Evolutionary conservation across 2,888 invertebrate genomes (phyloP), one percentile per base, ranked within the genome.

Genomic region (Apamea epomidion): DNA sequence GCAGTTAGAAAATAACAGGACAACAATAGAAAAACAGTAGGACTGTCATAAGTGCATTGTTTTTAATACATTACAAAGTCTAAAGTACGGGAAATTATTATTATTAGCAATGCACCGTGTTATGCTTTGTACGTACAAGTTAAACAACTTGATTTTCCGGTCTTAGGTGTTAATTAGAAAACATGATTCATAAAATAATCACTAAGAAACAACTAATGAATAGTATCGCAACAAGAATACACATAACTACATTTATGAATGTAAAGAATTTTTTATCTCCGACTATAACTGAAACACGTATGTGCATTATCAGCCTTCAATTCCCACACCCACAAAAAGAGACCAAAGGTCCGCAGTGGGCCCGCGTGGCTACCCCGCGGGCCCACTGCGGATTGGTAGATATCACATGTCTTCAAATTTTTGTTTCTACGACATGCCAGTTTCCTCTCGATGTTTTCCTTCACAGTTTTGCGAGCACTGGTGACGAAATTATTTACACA

Each of bases 31-130:
- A 72, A 65, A 73, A 62, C 62, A 74, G 60, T 60, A 69, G 12
- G 60, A 25, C 29, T 1, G 58, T 21, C 25, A 51, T 72, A 62
- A 68, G 73, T 58, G 67, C 71, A 86, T 45, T 83, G 67, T 75
- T 74, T 85, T 70, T 51, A 73, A 37, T 58, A 68, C 29, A 58
- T 62, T 74, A n/a, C 74, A 62, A 77, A 82, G 83, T 84, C 74
- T 69, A 62, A 86, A 86, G 64, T 84, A 29, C 69, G 58, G 69
- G 51, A 18, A 60, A 64, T 60, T 32, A 62, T 75, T 48, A 21
- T 80, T 37, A 68, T 84, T 51, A 58, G 10, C 51, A 58, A 54
- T 64, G 45, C 74, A 65, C 18, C n/a, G 18, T 64, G 42, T 42
- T 60, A 51, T 60, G 32, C 10, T 67, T 72, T 51, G 16, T 51